Percentiles rank a stretch among this genome's conserved stretches.
Evolutionary conservation across 1,140 invertebrate genomes (phyloP).

Genomic region (Acyrthosiphon pisum): DNA sequence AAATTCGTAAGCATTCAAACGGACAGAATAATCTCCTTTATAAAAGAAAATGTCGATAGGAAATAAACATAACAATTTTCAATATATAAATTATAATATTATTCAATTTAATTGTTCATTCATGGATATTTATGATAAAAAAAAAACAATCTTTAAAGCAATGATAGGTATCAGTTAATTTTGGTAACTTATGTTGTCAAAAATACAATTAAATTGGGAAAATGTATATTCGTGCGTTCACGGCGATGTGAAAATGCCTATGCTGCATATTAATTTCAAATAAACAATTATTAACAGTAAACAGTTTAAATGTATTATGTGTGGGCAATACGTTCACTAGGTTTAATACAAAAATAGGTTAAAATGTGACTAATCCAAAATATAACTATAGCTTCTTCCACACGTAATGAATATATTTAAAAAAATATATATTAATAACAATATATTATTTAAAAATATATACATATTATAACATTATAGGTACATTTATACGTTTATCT

Average conservation of each 20-base stretch:
- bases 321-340: not conserved
- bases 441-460: no score
- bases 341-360: not conserved
- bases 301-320: not conserved
- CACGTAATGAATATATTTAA: not conserved
- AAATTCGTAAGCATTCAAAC: not conserved
- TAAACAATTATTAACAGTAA: no score
- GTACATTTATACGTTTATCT: no score
- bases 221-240: not conserved
- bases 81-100: not conserved
- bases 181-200: not conserved
- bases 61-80: not conserved
- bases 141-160: not conserved
- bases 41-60: not conserved
- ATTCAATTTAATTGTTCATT: not conserved
- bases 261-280: not conserved
- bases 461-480: no score
- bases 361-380: not conserved
- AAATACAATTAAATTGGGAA: not conserved
- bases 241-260: not conserved
- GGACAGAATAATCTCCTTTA: not conserved
- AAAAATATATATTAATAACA: not conserved
- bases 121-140: not conserved
- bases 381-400: not conserved
- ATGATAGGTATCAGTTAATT: not conserved